Evolutionary conservation across 2,888 invertebrate species (phyloP).

Genomic region (Agriopis marginaria): DNA sequence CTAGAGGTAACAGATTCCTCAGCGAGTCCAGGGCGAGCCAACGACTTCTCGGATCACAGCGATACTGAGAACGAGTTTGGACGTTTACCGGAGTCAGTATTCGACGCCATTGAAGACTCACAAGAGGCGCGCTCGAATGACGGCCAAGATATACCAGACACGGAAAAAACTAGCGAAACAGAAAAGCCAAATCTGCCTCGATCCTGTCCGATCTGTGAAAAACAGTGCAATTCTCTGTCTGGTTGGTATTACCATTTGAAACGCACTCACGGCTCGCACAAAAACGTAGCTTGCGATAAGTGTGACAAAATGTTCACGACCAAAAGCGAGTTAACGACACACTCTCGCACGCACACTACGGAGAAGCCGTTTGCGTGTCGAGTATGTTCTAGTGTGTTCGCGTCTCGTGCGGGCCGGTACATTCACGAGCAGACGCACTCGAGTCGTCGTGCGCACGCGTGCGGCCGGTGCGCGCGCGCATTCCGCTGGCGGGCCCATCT

Average conservation of each 20-base stretch:
- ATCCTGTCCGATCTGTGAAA: slow-evolving; percentile 5
- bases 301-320: slow-evolving; percentile 7
- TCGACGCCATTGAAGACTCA: slow-evolving; percentile 68
- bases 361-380: slow-evolving; percentile 15
- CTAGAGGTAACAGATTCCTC: neutral
- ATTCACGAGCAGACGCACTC: slow-evolving; percentile 50
- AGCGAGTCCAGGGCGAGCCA: slow-evolving; percentile 9
- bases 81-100: slow-evolving; percentile 66
- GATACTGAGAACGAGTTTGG: slow-evolving; percentile 62
- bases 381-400: slow-evolving; percentile 5
- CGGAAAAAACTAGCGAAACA: neutral
- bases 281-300: slow-evolving; percentile 60
- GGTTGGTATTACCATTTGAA: slow-evolving; percentile 46
- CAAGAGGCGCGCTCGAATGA: slow-evolving; percentile 39
- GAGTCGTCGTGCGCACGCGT: slow-evolving; percentile 72
- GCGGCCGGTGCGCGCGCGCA: slow-evolving; percentile 80
- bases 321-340: slow-evolving; percentile 66
- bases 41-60: slow-evolving; percentile 66
- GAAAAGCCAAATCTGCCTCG: neutral
- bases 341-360: slow-evolving; percentile 67
- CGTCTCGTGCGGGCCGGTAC: slow-evolving; percentile 19
- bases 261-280: slow-evolving; percentile 65
- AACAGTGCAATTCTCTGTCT: slow-evolving; percentile 39
- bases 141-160: neutral
- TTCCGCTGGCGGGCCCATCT: slow-evolving; percentile 75